Evolutionary conservation across 1,140 invertebrate genomes (phyloP).

Genomic region (Gryon sp.): DNA sequence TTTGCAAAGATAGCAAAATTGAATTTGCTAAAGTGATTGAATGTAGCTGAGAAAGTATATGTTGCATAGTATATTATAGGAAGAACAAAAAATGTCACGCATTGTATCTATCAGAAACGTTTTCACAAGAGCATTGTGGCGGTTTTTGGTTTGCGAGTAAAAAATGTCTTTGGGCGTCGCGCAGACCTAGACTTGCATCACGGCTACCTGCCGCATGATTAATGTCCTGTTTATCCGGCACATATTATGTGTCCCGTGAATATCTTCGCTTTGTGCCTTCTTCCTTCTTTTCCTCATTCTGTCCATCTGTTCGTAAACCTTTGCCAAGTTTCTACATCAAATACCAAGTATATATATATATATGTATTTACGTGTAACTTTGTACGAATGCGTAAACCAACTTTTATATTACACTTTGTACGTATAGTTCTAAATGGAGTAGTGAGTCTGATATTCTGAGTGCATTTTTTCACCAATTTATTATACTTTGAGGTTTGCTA

Average conservation of each 20-base stretch:
- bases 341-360: constrained; percentile 16
- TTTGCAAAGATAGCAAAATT: too few species aligned
- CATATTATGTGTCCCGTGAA: constrained; percentile 60
- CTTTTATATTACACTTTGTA: constrained; percentile 31
- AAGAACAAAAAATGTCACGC: constrained; percentile 23
- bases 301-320: constrained; percentile 49
- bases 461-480: constrained; percentile 41
- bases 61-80: too few species aligned
- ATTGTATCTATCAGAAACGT: constrained; percentile 36
- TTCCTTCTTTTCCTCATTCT: constrained; percentile 46
- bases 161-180: constrained; percentile 63
- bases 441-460: neutral
- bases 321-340: constrained; percentile 48
- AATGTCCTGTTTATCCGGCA: constrained; percentile 69
- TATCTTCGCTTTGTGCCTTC: constrained; percentile 53
- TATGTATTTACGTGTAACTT: too few species aligned
- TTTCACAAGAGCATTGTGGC: constrained; percentile 42
- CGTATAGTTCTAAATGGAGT: constrained; percentile 15
- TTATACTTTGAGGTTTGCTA: constrained; percentile 1
- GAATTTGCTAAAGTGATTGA: too few species aligned
- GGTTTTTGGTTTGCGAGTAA: constrained; percentile 55
- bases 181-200: constrained; percentile 41
- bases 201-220: constrained; percentile 71
- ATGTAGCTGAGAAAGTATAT: too few species aligned
- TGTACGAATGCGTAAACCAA: constrained; percentile 12